Evolutionary conservation across 1,140 invertebrate genomes (phyloP).

Genomic region (Atta cephalotes): DNA sequence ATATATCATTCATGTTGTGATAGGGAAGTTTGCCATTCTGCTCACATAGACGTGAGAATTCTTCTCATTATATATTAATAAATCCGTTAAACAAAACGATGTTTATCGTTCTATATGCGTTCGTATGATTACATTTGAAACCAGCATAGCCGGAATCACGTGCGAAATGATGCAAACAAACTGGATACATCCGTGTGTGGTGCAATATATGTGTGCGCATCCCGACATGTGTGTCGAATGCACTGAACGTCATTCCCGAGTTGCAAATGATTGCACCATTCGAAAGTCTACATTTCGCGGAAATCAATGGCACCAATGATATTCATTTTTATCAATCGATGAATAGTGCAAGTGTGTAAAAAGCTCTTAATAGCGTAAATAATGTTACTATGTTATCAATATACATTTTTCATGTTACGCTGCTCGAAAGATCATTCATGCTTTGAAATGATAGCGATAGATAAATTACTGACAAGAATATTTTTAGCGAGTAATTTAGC

Average conservation of each 20-base stretch:
- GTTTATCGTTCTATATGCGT: constrained; percentile 47
- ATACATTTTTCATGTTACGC: background rate
- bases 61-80: background rate
- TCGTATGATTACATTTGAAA: constrained; percentile 3
- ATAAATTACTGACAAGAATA: background rate
- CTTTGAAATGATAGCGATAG: background rate
- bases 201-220: background rate
- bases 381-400: background rate
- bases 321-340: constrained; percentile 1
- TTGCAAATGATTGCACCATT: constrained; percentile 30
- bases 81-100: constrained; percentile 1
- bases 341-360: constrained; percentile 5
- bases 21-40: background rate
- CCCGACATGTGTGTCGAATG: constrained; percentile 20
- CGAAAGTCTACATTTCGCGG: constrained; percentile 16
- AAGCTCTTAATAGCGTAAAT: background rate
- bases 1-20: background rate
- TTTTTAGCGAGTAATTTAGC: background rate
- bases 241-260: constrained; percentile 15
- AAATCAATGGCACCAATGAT: constrained; percentile 50
- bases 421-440: background rate
- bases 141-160: constrained; percentile 24
- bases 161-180: constrained; percentile 32
- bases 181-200: background rate
- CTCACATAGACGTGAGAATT: background rate